phyloP scores from a whole-genome alignment of 2,888 invertebrate species.

The Nudaria mundana region DNA sequence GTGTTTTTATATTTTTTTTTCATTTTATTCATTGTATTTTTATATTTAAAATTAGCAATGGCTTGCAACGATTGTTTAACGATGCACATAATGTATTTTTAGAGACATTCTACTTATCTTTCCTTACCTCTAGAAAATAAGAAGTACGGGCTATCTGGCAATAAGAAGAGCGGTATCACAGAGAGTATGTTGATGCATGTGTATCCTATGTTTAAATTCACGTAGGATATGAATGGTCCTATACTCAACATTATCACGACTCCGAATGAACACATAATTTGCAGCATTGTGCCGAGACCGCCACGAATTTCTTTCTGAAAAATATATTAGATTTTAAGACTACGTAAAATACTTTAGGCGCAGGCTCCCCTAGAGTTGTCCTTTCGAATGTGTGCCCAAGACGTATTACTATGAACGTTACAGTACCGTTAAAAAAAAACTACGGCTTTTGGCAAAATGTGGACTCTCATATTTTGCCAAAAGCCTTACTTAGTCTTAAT shows the following conservation, averaged over 20 bases:
- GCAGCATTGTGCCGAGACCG: slow-evolving; percentile 46
- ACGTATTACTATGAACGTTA: too few species aligned
- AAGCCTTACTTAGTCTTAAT: too few species aligned
- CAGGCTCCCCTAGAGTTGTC: too few species aligned
- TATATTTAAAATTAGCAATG: too few species aligned
- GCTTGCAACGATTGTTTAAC: too few species aligned
- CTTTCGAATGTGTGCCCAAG: too few species aligned
- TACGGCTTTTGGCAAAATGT: neutral
- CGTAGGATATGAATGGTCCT: slow-evolving; percentile 50
- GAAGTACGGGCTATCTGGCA: slow-evolving; percentile 55
- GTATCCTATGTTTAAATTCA: slow-evolving; percentile 32
- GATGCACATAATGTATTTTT: slow-evolving; percentile 52
- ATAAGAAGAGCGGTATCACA: neutral
- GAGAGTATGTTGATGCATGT: slow-evolving; percentile 32
- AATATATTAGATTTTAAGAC: slow-evolving; percentile 43
- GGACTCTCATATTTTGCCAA: too few species aligned
- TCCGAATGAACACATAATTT: slow-evolving; percentile 46
- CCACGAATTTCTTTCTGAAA: slow-evolving; percentile 57
- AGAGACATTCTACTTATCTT: slow-evolving; percentile 57
- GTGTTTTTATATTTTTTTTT: too few species aligned
- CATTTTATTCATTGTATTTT: too few species aligned
- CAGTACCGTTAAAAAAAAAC: too few species aligned
- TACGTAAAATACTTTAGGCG: too few species aligned
- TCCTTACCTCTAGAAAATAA: slow-evolving; percentile 54
- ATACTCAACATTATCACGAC: slow-evolving; percentile 41